phyloP scores from a whole-genome alignment of 2,888 invertebrate genomes.

The Nemapogon koenigi region DNA sequence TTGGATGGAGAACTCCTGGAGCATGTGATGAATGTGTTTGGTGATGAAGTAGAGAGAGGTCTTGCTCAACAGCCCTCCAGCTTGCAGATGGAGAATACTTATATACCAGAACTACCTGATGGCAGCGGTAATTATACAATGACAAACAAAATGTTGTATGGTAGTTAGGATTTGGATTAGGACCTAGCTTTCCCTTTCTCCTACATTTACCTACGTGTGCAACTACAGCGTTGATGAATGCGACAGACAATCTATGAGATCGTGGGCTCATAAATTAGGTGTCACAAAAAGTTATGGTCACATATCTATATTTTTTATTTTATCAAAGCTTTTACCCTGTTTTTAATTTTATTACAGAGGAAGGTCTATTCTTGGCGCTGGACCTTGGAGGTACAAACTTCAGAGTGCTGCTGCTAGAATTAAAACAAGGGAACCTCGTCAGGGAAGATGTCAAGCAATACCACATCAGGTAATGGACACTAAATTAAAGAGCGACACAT shows the following conservation, averaged over 20 bases:
- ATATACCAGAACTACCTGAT: conserved; percentile 74
- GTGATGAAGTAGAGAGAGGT: conserved; percentile 69
- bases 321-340: too few species aligned
- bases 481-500: too few species aligned
- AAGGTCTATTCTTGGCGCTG: conserved; percentile 76
- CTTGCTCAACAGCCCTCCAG: conserved; percentile 69
- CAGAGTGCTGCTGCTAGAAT: conserved; percentile 71
- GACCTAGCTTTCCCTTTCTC: too few species aligned
- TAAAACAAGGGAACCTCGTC: conserved; percentile 59
- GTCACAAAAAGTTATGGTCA: too few species aligned
- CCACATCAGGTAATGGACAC: conserved; percentile 60
- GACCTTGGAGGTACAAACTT: conserved; percentile 87
- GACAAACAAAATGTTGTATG: too few species aligned
- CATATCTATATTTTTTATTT: too few species aligned
- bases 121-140: conserved; percentile 72
- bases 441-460: conserved; percentile 70
- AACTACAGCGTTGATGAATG: too few species aligned
- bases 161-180: too few species aligned
- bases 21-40: conserved; percentile 65
- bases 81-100: conserved; percentile 80
- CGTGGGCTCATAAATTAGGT: too few species aligned
- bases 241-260: too few species aligned
- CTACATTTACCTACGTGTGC: too few species aligned
- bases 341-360: conserved; percentile 62
- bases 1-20: conserved; percentile 36